Base-by-base conservation (phyloP, 2,113 vertebrate species). In the Emberiza fucata region DNA sequence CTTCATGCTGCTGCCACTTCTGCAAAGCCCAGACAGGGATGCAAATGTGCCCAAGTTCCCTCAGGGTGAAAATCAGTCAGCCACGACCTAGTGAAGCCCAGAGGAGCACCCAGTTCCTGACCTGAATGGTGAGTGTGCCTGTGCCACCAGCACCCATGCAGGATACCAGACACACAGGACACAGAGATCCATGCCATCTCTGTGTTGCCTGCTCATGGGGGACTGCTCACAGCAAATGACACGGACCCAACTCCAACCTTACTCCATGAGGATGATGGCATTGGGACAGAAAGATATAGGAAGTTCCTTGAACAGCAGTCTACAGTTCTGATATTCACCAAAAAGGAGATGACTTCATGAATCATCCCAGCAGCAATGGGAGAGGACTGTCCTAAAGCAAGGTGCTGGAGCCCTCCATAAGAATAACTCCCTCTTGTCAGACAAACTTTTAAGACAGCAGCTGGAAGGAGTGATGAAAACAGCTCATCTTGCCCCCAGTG, bases 221-320 rank as follows among this genome's bases (percentile, higher is more conserved):
- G 18, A 54, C 4, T 21, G 47, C 35, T 90, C 48, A 47, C 28
- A 82, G 53, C 40, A 69, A 35, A 81, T 17, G 23, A 14, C 18
- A 48, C 0, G 10, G 61, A 71, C 19, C n/a, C 48, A 70, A 5
- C 33, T 61, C 33, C 50, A 73, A 4, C 23, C 19, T 24, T 12
- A 10, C 5, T 12, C 44, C 2, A 3, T 8, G 18, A 68, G 19
- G 25, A 31, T 25, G 50, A n/a, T 2, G 12, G 33, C 0, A 0
- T 2, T n/a, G 54, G 37, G 39, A 71, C 27, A 59, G 47, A 71
- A 75, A 45, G 60, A 45, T 8, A 23, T 3, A 48, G 33, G 23
- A 75, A 4, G 2, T 63, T 45, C 21, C 39, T 29, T 5, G n/a
- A 23, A 25, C 20, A 69, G 61, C 29, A 90, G 24, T 13, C 15